Evolutionary conservation across 2,888 invertebrate genomes (phyloP).

Genomic region (Apamea epomidion): DNA sequence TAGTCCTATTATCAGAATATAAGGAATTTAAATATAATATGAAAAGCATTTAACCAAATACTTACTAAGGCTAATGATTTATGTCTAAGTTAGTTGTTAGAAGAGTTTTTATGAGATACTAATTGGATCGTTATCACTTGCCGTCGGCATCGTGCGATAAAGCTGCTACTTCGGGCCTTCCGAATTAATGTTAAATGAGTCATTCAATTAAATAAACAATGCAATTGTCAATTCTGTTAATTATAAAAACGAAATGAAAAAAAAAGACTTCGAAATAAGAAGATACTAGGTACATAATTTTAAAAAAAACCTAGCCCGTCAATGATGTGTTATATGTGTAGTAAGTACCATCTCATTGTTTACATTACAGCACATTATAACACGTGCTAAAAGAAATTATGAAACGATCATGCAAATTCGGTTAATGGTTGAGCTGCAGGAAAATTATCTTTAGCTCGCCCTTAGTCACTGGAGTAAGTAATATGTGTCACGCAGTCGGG

Average conservation of each 20-base stretch:
- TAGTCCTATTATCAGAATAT: conserved; percentile 11
- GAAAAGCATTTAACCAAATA: conserved; percentile 3
- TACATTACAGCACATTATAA: conserved; percentile 47
- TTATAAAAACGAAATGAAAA: neutral
- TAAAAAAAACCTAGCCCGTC: neutral
- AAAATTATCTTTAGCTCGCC: conserved; percentile 80
- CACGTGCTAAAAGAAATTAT: conserved; percentile 55
- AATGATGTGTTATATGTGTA: neutral
- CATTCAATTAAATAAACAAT: neutral
- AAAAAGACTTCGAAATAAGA: neutral
- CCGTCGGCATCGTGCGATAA: conserved; percentile 50
- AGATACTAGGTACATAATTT: neutral
- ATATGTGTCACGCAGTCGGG: conserved; percentile 84
- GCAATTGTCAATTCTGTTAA: neutral
- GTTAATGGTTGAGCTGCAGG: conserved; percentile 68
- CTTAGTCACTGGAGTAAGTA: conserved; percentile 83
- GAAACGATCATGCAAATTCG: conserved; percentile 62
- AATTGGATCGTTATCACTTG: conserved; percentile 36
- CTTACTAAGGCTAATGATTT: conserved; percentile 1
- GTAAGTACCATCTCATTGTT: conserved; percentile 38
- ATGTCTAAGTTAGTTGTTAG: conserved; percentile 7
- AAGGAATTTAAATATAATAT: neutral
- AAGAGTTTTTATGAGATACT: conserved; percentile 11
- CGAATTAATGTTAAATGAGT: conserved; percentile 1
- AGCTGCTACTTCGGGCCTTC: neutral